Percentiles rank a stretch among this genome's conserved stretches.
phyloP scores from a whole-genome alignment of 1,140 invertebrate species.

The Drosophila sechellia region DNA sequence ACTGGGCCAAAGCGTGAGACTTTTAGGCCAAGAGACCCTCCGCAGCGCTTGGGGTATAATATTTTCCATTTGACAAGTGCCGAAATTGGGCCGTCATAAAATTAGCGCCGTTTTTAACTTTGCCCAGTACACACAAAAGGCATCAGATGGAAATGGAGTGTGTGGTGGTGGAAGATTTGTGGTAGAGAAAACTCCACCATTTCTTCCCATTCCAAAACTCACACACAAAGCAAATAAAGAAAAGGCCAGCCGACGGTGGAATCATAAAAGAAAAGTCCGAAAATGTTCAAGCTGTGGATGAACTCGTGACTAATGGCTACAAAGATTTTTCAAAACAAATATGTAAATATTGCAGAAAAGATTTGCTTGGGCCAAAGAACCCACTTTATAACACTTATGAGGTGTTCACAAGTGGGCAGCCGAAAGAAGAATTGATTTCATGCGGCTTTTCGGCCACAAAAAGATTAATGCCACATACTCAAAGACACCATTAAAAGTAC shows the following conservation, averaged over 20 bases:
- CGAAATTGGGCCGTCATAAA: conserved; percentile 72
- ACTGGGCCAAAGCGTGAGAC: conserved; percentile 32
- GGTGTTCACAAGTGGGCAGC: too few species aligned
- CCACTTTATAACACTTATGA: too few species aligned
- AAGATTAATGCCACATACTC: not conserved
- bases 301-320: conserved; percentile 13
- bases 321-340: not conserved
- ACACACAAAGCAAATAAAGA: conserved; percentile 37
- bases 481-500: too few species aligned
- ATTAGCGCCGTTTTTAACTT: conserved; percentile 72
- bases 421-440: not conserved
- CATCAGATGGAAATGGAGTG: conserved; percentile 4
- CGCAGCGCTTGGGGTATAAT: conserved; percentile 43
- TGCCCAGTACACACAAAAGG: conserved; percentile 51
- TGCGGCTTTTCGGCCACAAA: not conserved
- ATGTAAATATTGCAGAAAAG: not conserved
- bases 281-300: conserved; percentile 17
- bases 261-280: conserved; percentile 36
- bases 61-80: conserved; percentile 66
- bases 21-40: conserved; percentile 11
- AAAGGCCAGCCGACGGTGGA: conserved; percentile 35
- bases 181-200: conserved; percentile 1
- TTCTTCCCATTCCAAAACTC: conserved; percentile 4
- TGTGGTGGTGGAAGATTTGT: too few species aligned
- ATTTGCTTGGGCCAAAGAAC: not conserved